Evolutionary conservation across 2,113 vertebrate genomes (phyloP).

Genomic region (Daphoenositta chrysoptera): DNA sequence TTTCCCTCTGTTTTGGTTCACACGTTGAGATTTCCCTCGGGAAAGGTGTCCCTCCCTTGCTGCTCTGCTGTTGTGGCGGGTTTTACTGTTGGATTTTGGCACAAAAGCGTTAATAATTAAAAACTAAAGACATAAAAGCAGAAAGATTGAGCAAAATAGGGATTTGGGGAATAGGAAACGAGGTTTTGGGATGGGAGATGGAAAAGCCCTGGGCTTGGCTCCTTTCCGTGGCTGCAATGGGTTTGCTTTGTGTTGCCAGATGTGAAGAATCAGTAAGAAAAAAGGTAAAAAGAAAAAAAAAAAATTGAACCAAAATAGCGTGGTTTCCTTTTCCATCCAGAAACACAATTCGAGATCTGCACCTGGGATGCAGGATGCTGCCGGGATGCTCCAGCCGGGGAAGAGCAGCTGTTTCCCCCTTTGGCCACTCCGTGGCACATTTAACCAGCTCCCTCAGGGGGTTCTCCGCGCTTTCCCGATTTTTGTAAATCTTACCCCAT

Average conservation of each 20-base stretch:
- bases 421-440: accelerated
- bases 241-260: neutral
- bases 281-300: neutral
- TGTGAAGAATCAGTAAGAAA: neutral
- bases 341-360: accelerated
- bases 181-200: neutral
- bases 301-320: accelerated
- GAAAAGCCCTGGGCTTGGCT: neutral
- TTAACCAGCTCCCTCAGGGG: accelerated
- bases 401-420: neutral
- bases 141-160: neutral
- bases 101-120: neutral
- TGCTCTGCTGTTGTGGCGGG: neutral
- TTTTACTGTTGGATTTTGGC: neutral
- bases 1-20: neutral
- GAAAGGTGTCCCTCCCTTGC: neutral
- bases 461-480: accelerated
- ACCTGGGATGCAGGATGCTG: neutral
- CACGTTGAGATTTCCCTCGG: neutral
- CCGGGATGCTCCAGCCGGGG: neutral
- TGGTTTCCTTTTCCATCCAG: accelerated
- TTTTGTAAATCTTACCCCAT: neutral
- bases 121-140: neutral
- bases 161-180: too few species aligned
- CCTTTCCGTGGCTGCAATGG: neutral